Evolutionary conservation across 2,797 vertebrate species (phyloP), one percentile per base, ranked within the genome.

Genomic region (Sebastolobus altivelis): DNA sequence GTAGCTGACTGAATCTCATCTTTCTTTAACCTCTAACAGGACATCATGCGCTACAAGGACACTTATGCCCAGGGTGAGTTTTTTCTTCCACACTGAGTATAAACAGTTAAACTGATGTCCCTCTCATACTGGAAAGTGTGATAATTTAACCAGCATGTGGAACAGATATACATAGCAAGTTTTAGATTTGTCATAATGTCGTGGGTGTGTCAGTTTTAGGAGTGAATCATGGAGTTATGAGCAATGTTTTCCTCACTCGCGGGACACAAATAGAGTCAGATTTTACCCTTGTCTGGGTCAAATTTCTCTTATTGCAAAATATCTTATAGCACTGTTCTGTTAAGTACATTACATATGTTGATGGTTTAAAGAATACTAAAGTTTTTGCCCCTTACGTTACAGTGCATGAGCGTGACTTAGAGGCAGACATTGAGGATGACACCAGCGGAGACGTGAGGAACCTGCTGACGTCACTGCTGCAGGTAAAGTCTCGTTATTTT

Each of bases 391-490:
- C 12, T 38, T 29, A 0, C 25, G 11, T 63, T 54, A 2, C 89
- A 99, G 98, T 97, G 73, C 96, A 97, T 80, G 95, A 95, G 31
- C 93, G 35, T 13, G 97, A 97, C 75, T 91, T 99, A 70, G 97
- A 97, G 76, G 95, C 93, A 2, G 98, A 99, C 79, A 93, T 99
- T 46, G 96, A 96, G 91, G 96, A 89, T 1, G 98, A 99, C 71
- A 99, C 97, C 55, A 97, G 96, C 11, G 97, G 98, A 65, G 96
- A 96, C 11, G 94, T 99, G 46, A 91, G 18, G 88, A 97, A 96
- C 88, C 93, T 99, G 81, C 84, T 99, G 62, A 77, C 96, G 4
- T 94, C 96, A 25, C 82, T 99, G 76, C 90, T 99, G 59, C 96
- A 98, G 97, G 98, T 99, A 76, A 93, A 65, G 29, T 10, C n/a